Conservation (phyloP, 2,888 invertebrate genomes). For the Polydesmus complanatus region DNA sequence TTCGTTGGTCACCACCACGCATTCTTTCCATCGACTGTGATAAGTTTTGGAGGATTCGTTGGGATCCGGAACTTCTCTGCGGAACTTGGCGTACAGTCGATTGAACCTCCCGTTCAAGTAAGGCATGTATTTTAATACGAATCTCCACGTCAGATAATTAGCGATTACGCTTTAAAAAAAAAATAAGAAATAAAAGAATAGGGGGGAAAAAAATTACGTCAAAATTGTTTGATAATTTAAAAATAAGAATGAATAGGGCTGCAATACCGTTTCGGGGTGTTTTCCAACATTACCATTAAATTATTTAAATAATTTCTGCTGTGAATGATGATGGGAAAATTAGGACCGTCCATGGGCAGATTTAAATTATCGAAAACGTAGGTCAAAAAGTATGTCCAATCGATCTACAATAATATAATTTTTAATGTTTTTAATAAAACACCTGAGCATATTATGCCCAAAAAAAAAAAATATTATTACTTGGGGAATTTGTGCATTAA, state of each 20-base stretch:
- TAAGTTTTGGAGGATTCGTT: conserved; percentile 15
- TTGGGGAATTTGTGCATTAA: conserved; percentile 31
- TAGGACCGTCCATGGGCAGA: conserved; percentile 22
- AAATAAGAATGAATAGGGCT: too few relatives aligned
- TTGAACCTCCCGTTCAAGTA: conserved; percentile 32
- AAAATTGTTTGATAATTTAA: background rate
- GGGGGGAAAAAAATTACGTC: background rate
- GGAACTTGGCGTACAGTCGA: conserved; percentile 25
- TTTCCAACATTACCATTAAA: conserved; percentile 24
- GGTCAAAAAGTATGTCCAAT: conserved; percentile 26
- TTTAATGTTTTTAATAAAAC: too few relatives aligned
- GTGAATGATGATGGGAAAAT: conserved; percentile 25
- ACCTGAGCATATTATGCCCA: background rate
- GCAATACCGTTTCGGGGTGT: conserved; percentile 24
- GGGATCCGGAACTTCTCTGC: conserved; percentile 24
- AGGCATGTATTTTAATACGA: conserved; percentile 33
- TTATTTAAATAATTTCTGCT: conserved; percentile 28
- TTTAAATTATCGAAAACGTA: conserved; percentile 23
- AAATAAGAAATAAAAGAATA: background rate
- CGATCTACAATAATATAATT: conserved; percentile 22
- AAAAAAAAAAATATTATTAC: conserved; percentile 24
- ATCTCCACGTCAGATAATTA: conserved; percentile 37
- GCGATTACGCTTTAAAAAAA: conserved; percentile 31
- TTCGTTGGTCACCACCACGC: conserved; percentile 23
- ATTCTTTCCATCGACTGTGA: conserved; percentile 24